Evolutionary conservation across 2,888 invertebrate genomes (phyloP).

Genomic region (Cosmia trapezina): DNA sequence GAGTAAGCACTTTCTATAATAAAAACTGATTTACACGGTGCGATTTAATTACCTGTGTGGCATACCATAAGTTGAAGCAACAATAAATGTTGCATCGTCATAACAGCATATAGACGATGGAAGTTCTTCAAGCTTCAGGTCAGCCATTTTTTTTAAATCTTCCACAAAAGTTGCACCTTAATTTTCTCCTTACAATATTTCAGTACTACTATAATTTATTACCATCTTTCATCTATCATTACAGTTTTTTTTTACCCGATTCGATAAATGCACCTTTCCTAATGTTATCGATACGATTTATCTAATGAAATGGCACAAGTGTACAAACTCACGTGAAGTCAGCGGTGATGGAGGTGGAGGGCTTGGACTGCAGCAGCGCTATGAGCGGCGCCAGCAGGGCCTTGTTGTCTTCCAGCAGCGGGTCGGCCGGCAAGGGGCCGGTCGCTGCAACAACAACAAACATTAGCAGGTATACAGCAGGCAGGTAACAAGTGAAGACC

Average conservation of each 20-base stretch:
- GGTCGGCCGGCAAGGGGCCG: conserved; percentile 87
- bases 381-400: conserved; percentile 88
- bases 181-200: background rate
- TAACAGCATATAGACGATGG: background rate
- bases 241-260: background rate
- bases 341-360: conserved; percentile 80
- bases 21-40: background rate
- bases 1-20: background rate
- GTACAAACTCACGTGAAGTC: conserved; percentile 66
- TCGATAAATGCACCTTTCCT: background rate
- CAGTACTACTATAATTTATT: background rate
- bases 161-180: background rate
- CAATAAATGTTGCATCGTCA: background rate
- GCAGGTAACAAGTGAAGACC: background rate
- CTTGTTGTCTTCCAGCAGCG: conserved; percentile 91
- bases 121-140: background rate
- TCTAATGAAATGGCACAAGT: background rate
- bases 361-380: conserved; percentile 87
- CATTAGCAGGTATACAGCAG: background rate
- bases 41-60: background rate
- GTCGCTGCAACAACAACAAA: conserved; percentile 61
- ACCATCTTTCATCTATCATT: background rate
- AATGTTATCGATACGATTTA: background rate
- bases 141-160: background rate
- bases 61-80: background rate